Base-by-base conservation (phyloP, 2,797 vertebrate species). In the Pagetopsis macropterus region DNA sequence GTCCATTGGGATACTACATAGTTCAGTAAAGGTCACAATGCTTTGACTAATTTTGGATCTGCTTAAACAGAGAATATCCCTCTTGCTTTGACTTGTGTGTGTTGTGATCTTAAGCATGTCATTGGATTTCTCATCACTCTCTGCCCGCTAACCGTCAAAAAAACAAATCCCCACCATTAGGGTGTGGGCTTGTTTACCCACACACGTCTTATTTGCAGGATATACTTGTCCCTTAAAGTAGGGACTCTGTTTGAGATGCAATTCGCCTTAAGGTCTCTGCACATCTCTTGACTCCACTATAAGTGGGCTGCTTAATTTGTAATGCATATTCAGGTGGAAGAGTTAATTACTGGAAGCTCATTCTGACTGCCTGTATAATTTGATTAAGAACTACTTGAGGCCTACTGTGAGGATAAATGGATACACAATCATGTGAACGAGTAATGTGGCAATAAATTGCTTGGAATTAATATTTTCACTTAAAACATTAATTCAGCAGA, bases 391-490 rank as follows among this genome's bases (percentile, higher is more conserved):
- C 86, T 90, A 89, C 91, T 94, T 83, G 74, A 91, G 70, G 76
- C 88, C 88, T 79, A 89, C 89, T 91, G 88, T 71, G 89, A 83
- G 84, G 85, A 83, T 93, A 89, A 94, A 93, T 91, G 84, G 84
- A 90, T 84, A 87, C 86, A 89, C 84, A 92, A 88, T 90, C 84
- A 90, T 80, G 75, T 84, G 71, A 79, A 66, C 80, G 82, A 88
- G 82, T 84, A 91, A 91, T 76, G 82, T 85, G 76, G 88, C 88
- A 88, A 94, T 87, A 90, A 93, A 93, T 93, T 90, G 90, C 85
- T 91, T 76, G 90, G 92, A 92, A 92, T 91, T 90, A 92, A 94
- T 94, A 93, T 91, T 92, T 91, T 91, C 84, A 85, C 75, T 92
- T 90, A 88, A 91, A 92, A 82, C 76, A 86, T 93, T 86, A 89